Base-by-base conservation (phyloP, 2,888 invertebrate species). In the Panzeria rudis region DNA sequence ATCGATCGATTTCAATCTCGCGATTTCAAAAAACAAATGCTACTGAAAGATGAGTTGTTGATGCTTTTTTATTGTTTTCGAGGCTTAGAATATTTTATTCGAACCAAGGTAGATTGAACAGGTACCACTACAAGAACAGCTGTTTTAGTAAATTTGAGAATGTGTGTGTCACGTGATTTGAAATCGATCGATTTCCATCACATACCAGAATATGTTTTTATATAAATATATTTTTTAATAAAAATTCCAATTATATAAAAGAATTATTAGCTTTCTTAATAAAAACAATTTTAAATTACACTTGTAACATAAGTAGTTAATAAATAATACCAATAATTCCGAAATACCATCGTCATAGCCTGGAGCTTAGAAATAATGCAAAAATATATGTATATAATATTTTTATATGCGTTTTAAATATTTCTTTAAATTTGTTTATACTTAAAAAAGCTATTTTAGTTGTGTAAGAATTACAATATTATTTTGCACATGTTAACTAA, bases 401-500 rank as follows among this genome's bases (percentile, higher is more conserved):
- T 44, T 23, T 50, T 62, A 44, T 75, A 71, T 75, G 17, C 23
- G 25, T 68, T 41, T 50, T 59, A 47, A 54, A 61, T 72, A 29
- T 44, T 47, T 76, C 38, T 71, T 50, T 44, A 38, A 56, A 35
- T 54, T 77, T 56, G n/a, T 77, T 68, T 73, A 61, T 32, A 47
- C 17, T 76, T 62, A 47, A 62, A 69, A 84, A 68, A 44, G 13
- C 25, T 25, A 11, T 72, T 71, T 52, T 68, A 52, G 44, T 54
- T n/a, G 44, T 69, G 8, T 68, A 29, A 73, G 29, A 38, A 17
- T 66, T 44, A 66, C 13, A 54, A 64, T 54, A 50, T 68, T 47
- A 47, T 66, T 52, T 75, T 76, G 32, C 66, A 69, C 47, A 69
- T 85, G 82, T 85, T 85, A 82, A 85, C 86, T 91, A 91, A 87